phyloP scores from a whole-genome alignment of 2,888 invertebrate species.

The Panopea generosa region DNA sequence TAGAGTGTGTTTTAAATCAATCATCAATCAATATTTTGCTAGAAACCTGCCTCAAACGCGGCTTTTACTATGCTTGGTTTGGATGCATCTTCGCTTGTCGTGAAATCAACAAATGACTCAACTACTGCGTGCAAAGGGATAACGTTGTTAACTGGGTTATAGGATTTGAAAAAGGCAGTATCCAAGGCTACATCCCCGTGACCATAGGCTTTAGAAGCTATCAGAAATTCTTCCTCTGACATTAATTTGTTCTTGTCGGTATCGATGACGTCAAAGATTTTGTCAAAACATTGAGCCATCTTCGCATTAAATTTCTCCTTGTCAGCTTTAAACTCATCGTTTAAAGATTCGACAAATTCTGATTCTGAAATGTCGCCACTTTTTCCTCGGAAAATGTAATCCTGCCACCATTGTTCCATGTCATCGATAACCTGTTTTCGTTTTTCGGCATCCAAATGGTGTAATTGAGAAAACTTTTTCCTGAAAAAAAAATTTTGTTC shows the following conservation, averaged over 20 bases:
- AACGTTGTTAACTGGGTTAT: slow-evolving; percentile 38
- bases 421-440: slow-evolving; percentile 39
- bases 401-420: slow-evolving; percentile 57
- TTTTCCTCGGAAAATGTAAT: slow-evolving; percentile 44
- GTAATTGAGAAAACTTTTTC: slow-evolving; percentile 57
- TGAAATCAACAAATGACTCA: slow-evolving; percentile 53
- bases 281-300: slow-evolving; percentile 53
- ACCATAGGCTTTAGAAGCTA: slow-evolving; percentile 62
- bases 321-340: slow-evolving; percentile 27
- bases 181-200: slow-evolving; percentile 56
- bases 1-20: too few species aligned
- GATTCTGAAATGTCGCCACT: slow-evolving; percentile 47
- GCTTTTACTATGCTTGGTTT: slow-evolving; percentile 47
- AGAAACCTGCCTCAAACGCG: slow-evolving; percentile 43
- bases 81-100: slow-evolving; percentile 34
- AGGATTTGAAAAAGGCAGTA: slow-evolving; percentile 49
- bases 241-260: slow-evolving; percentile 59
- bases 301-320: slow-evolving; percentile 34
- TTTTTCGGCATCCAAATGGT: slow-evolving; percentile 53
- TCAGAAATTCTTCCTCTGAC: slow-evolving; percentile 58
- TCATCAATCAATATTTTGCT: too few species aligned
- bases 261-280: slow-evolving; percentile 60
- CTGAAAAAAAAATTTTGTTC: too few species aligned
- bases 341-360: slow-evolving; percentile 36
- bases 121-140: slow-evolving; percentile 53